Conservation (phyloP, 2,797 vertebrate species). For the Lepilemur septentrionalis region DNA sequence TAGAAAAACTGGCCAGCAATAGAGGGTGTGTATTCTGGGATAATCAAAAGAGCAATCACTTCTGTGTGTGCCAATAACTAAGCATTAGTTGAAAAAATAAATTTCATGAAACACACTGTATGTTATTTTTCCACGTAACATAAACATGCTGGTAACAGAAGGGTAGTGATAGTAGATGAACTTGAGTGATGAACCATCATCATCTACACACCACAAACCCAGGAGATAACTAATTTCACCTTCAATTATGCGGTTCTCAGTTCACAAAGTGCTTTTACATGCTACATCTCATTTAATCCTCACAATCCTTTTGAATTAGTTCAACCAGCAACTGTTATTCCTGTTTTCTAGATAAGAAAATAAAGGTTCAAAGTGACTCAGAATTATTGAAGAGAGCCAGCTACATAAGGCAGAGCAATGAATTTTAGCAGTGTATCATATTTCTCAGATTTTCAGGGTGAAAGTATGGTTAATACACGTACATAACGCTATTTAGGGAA, state of each 20-base stretch:
- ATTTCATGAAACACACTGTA: not conserved
- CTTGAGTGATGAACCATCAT: not conserved
- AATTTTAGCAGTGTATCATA: not conserved
- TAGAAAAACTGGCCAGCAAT: not conserved
- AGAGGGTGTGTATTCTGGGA: not conserved
- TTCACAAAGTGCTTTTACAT: not conserved
- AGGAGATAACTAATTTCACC: not conserved
- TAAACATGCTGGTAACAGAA: not conserved
- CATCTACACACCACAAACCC: not conserved
- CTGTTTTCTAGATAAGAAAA: constrained; percentile 25
- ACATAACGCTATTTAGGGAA: not conserved
- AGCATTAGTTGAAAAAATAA: not conserved
- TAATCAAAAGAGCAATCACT: not conserved
- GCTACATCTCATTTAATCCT: not conserved
- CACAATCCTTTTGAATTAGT: not conserved
- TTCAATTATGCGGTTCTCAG: not conserved
- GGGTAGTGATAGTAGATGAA: not conserved
- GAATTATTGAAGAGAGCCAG: not conserved
- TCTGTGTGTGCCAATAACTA: not conserved
- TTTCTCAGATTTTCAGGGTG: not conserved
- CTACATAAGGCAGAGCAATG: not conserved
- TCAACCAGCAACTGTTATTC: not conserved
- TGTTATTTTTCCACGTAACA: not conserved
- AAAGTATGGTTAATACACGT: not conserved
- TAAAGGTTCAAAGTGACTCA: not conserved